These are phyloP conservation scores for Calidris pygmaea DNA, from an alignment of 2,113 vertebrate species.

Conservation along the genomic window DNA sequence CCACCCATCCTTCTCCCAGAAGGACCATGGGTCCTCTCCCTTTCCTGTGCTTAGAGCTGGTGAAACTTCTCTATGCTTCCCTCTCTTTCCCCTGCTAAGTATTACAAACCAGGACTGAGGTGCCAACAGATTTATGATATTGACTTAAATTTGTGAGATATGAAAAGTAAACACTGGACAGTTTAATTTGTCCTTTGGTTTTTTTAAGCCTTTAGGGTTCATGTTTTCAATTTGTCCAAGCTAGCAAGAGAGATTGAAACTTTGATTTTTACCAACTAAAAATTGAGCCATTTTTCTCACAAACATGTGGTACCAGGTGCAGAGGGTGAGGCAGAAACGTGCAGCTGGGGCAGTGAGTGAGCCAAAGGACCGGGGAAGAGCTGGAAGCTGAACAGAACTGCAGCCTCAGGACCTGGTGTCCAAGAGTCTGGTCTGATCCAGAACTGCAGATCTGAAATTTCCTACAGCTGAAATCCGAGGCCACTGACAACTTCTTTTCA, in stretches of 20 bases:
- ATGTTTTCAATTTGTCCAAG: background rate
- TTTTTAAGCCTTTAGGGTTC: background rate
- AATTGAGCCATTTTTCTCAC: background rate
- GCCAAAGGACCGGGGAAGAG: background rate
- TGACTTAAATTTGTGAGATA: background rate
- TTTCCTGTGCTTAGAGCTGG: background rate
- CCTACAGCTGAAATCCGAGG: background rate
- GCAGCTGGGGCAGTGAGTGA: background rate
- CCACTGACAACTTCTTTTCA: background rate
- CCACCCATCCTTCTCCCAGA: background rate
- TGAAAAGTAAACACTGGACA: background rate
- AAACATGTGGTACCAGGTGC: background rate
- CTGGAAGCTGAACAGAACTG: background rate
- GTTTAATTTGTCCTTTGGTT: background rate
- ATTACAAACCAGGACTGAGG: background rate
- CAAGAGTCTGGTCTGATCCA: background rate
- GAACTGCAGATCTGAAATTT: background rate
- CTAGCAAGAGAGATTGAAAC: background rate
- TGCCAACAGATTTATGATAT: background rate
- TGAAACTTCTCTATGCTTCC: background rate
- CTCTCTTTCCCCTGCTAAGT: background rate
- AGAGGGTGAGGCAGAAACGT: background rate
- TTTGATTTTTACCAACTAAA: background rate
- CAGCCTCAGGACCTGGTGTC: background rate
- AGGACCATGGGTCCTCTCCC: background rate